Conservation (phyloP, 2,113 vertebrate species). For the Epinephelus cyanopodus region DNA sequence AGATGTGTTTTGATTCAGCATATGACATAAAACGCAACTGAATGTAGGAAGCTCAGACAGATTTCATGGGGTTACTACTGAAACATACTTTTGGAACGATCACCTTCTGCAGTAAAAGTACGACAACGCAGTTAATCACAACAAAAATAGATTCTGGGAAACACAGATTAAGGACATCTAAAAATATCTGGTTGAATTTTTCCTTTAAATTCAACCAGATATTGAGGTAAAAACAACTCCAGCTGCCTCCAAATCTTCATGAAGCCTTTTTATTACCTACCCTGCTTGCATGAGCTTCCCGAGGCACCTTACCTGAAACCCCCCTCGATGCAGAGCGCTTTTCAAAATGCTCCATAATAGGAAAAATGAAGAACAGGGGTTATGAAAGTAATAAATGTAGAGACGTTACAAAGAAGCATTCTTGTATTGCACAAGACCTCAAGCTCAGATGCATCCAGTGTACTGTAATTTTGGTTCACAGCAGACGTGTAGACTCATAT, state of each 20-base stretch:
- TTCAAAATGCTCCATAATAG: constrained; percentile 45
- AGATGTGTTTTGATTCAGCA: constrained; percentile 4
- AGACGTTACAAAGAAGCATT: constrained; percentile 59
- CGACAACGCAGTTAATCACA: neutral
- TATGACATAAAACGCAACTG: neutral
- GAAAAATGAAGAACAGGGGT: constrained; percentile 58
- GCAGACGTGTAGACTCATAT: constrained; percentile 75
- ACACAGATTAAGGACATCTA: neutral
- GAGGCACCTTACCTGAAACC: constrained; percentile 28
- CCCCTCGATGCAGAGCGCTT: neutral
- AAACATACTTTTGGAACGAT: neutral
- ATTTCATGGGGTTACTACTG: neutral
- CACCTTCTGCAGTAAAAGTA: neutral
- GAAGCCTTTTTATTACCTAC: constrained; percentile 27
- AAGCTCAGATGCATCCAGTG: constrained; percentile 51
- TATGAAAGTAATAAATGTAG: constrained; percentile 63
- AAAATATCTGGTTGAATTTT: constrained; percentile 2
- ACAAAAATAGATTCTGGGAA: neutral
- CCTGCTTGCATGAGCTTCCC: constrained; percentile 36
- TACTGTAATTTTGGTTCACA: constrained; percentile 79
- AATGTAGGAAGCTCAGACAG: neutral
- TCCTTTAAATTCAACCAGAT: no score
- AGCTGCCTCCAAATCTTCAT: constrained; percentile 9
- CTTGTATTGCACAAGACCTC: constrained; percentile 65
- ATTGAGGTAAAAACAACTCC: neutral